Percentiles rank a stretch among this genome's conserved stretches.
Conservation (phyloP, 2,113 vertebrate genomes). For the Percina caprodes region DNA sequence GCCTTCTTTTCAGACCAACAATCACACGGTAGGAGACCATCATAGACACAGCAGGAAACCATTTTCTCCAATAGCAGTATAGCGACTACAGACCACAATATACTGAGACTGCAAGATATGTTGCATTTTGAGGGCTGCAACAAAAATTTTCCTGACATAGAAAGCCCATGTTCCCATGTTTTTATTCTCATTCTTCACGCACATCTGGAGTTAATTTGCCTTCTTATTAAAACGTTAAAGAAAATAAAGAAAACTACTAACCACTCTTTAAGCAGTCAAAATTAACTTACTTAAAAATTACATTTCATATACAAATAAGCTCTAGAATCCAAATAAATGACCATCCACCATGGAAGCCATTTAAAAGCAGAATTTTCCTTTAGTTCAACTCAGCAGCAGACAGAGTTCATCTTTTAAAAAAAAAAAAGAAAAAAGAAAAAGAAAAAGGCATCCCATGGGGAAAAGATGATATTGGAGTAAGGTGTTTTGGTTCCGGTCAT, state of each 20-base stretch:
- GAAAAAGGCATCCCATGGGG: constrained; percentile 1
- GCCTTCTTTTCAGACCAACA: constrained; percentile 7
- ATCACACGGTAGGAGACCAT: constrained; percentile 1
- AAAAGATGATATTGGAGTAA: constrained; percentile 11
- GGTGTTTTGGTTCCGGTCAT: constrained; percentile 26
- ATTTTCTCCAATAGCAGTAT: constrained; percentile 1
- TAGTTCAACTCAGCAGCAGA: not conserved
- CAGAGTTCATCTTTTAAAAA: not conserved
- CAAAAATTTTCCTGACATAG: not conserved
- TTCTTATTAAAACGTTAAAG: not conserved
- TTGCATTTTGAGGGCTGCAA: not conserved
- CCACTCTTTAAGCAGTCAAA: not conserved
- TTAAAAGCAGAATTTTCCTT: constrained; percentile 11
- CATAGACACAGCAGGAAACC: not conserved
- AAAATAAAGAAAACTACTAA: not conserved
- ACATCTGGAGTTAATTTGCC: not conserved
- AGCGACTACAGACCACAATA: constrained; percentile 2
- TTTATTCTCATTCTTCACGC: not conserved
- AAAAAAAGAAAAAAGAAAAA: not conserved
- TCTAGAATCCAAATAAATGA: not conserved
- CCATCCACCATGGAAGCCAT: not conserved
- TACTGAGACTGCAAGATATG: not conserved
- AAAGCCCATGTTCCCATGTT: not conserved
- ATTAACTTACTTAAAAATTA: not conserved
- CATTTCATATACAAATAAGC: not conserved